phyloP scores from a whole-genome alignment of 2,888 invertebrate species.

The Halocaridina rubra region DNA sequence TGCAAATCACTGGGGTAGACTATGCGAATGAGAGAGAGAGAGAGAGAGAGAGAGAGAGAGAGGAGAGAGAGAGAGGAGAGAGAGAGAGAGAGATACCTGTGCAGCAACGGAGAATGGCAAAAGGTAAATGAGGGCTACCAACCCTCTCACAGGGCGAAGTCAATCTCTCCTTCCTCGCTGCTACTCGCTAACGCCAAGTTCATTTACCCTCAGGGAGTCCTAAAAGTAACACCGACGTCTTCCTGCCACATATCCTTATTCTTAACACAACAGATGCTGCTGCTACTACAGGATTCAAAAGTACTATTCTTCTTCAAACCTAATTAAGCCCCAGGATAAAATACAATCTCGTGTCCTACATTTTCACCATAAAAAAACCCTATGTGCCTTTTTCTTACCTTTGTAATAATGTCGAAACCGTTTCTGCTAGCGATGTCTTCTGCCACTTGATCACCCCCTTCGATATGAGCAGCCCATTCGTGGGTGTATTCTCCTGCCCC shows the following conservation, averaged over 20 bases:
- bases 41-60: neutral
- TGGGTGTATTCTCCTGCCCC: conserved; percentile 52
- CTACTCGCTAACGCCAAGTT: neutral
- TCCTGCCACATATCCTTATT: neutral
- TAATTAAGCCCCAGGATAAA: neutral
- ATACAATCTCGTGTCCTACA: neutral
- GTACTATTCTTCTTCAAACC: no score
- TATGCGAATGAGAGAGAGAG: neutral
- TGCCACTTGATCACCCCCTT: conserved; percentile 49
- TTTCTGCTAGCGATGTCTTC: conserved; percentile 38
- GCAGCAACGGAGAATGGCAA: neutral
- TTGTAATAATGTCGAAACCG: conserved; percentile 48
- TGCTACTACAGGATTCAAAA: no score
- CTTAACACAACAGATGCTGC: neutral
- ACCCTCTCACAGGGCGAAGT: no score
- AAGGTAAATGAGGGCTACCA: neutral
- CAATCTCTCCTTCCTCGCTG: neutral
- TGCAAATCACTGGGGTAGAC: no score
- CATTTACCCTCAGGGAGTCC: neutral
- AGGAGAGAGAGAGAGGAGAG: neutral
- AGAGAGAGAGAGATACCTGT: neutral
- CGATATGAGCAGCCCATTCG: conserved; percentile 58
- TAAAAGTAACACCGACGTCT: neutral
- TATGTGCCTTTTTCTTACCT: conserved; percentile 31
- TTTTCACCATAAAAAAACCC: neutral